Evolutionary conservation across 2,113 vertebrate genomes (phyloP).

Genomic region (Cavia porcellus): DNA sequence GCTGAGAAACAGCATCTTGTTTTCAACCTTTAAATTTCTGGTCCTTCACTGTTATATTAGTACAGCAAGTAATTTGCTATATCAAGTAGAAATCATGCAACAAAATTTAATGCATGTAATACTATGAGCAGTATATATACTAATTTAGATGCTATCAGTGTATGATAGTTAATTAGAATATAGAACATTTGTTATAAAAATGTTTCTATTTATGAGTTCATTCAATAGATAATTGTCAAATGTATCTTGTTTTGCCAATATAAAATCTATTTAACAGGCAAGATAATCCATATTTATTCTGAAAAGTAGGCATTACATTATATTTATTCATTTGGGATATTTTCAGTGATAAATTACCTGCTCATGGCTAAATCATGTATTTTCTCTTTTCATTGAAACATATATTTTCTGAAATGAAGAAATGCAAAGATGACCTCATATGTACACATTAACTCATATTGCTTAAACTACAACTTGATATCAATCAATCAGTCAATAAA

Average conservation of each 20-base stretch:
- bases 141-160: background rate
- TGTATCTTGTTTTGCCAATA: background rate
- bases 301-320: background rate
- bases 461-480: background rate
- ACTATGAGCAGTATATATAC: background rate
- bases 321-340: background rate
- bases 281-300: background rate
- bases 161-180: background rate
- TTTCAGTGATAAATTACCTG: background rate
- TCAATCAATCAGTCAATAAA: background rate
- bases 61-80: background rate
- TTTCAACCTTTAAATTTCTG: too few species aligned
- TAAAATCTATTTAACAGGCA: background rate
- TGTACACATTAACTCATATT: background rate
- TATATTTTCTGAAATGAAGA: constrained; percentile 20
- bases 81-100: background rate
- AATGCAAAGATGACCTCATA: background rate
- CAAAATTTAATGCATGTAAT: background rate
- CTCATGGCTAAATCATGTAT: background rate
- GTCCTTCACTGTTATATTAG: background rate
- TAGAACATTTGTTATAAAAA: background rate
- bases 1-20: too few species aligned
- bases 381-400: background rate
- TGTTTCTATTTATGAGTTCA: background rate
- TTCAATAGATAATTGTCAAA: background rate